Evolutionary conservation across 2,888 invertebrate genomes (phyloP).

Genomic region (Stenodera caucasica): DNA sequence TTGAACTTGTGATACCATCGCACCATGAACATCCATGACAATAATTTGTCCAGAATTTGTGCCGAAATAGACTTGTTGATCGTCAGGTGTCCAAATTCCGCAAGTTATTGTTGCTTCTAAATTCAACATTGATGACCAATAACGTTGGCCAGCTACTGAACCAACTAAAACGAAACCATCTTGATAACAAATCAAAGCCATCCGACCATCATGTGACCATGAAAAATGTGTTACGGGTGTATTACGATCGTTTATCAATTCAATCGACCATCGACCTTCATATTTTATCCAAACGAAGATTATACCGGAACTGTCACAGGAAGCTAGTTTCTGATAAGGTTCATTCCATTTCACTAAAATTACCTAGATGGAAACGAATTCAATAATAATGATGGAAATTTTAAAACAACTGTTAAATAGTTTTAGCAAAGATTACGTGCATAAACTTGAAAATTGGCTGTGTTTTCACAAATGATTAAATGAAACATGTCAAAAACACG

Average conservation of each 20-base stretch:
- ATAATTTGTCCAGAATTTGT: slow-evolving; percentile 93
- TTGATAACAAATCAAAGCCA: slow-evolving; percentile 98
- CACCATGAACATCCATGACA: slow-evolving; percentile 96
- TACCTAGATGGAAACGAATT: slow-evolving; percentile 62
- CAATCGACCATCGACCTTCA: slow-evolving; percentile 98
- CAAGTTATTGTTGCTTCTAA: slow-evolving; percentile 92
- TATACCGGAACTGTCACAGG: slow-evolving; percentile 96
- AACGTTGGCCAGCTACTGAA: slow-evolving; percentile 94
- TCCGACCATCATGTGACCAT: slow-evolving; percentile 98
- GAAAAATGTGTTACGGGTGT: slow-evolving; percentile 97
- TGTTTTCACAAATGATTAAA: too few species aligned
- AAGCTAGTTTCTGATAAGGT: slow-evolving; percentile 95
- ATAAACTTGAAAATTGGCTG: too few species aligned
- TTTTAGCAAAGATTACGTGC: too few species aligned
- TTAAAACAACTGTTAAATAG: too few species aligned
- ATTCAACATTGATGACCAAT: slow-evolving; percentile 98
- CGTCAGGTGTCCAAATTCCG: slow-evolving; percentile 98
- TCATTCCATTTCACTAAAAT: slow-evolving; percentile 98
- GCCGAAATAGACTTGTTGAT: slow-evolving; percentile 95
- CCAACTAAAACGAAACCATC: slow-evolving; percentile 98
- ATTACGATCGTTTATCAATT: slow-evolving; percentile 96
- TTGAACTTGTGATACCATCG: slow-evolving; percentile 92
- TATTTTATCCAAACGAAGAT: slow-evolving; percentile 99
- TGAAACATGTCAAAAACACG: not conserved
- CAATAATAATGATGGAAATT: not conserved